phyloP scores from a whole-genome alignment of 2,797 vertebrate species.

The Nyctalus aviator region DNA sequence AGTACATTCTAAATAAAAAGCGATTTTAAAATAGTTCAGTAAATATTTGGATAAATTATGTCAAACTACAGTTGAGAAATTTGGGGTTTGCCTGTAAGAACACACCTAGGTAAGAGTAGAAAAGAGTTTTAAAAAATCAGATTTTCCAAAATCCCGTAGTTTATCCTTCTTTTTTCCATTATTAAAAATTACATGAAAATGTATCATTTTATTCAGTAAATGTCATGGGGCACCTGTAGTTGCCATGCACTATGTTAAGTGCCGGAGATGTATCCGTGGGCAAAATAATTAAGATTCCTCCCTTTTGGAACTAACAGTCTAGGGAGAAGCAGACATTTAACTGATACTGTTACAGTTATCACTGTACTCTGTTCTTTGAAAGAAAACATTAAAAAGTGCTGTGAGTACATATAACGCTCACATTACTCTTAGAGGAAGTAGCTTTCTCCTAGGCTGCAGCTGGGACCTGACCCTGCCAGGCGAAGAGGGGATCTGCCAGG shows the following conservation, averaged over 20 bases:
- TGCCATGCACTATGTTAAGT: not conserved
- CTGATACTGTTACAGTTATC: not conserved
- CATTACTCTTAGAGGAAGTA: not conserved
- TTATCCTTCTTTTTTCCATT: not conserved
- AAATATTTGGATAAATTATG: conserved; percentile 3
- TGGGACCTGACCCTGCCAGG: not conserved
- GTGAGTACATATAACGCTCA: not conserved
- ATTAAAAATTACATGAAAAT: not conserved
- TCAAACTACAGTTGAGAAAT: conserved; percentile 1
- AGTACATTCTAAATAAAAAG: not conserved
- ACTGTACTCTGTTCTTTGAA: not conserved
- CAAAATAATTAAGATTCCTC: not conserved
- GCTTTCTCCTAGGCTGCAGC: not conserved
- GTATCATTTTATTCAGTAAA: conserved; percentile 30
- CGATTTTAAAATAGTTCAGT: not conserved
- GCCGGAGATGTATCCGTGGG: not conserved
- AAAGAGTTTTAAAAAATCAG: not conserved
- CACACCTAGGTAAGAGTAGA: not conserved
- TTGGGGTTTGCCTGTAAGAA: not conserved
- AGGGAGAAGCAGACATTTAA: not conserved
- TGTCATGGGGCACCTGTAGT: not conserved
- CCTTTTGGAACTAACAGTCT: not conserved
- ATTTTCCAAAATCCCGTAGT: not conserved
- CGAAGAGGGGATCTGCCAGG: not conserved
- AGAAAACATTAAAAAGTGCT: not conserved